Evolutionary conservation across 2,888 invertebrate genomes (phyloP), one percentile per base, ranked within the genome.

Genomic region (Limnephilus lunatus): DNA sequence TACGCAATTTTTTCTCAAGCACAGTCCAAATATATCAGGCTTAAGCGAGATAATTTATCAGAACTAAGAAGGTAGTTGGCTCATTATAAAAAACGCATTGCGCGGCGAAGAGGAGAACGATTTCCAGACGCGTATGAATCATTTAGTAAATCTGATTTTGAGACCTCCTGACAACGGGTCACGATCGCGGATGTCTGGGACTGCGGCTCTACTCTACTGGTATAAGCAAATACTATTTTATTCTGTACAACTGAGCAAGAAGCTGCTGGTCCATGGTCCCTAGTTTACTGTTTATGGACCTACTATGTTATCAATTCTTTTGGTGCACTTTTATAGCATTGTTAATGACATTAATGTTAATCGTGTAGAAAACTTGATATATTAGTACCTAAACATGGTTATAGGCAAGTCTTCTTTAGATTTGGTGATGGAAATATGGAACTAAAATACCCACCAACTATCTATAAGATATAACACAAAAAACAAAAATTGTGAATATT

Each of bases 171-270:
- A 81, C 87, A 53, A 53, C 82, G 91, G 92, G 92, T 92, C 92
- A 91, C 92, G 92, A 92, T 91, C 89, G 81, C 92, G 92, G 92
- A 92, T 92, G 92, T 90, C 90, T 88, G 92, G 86, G 83, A 25
- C 68, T 68, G 68, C 85, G 85, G 85, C 25, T 86, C 90, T 82
- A 53, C 53, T 53, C 19, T 53, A 15, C 53, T 53, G 19, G 53
- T 85, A 87, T 88, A 90, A 92, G 90, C 90, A 92, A 92, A 91
- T 91, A 89, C 88, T 68, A 80, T 89, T 32, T 89, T 89, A 89
- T 89, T 80, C 88, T 31, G 88, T 32, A 81, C 35, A 32, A 39
- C 81, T 81, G 68, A 31, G 31, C 35, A 89, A 89, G 81, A 87
- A 89, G 88, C 88, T 89, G 88, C 68, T 35, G 88, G 68, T 89